phyloP scores from a whole-genome alignment of 2,113 vertebrate genomes.

The Nasalis larvatus region DNA sequence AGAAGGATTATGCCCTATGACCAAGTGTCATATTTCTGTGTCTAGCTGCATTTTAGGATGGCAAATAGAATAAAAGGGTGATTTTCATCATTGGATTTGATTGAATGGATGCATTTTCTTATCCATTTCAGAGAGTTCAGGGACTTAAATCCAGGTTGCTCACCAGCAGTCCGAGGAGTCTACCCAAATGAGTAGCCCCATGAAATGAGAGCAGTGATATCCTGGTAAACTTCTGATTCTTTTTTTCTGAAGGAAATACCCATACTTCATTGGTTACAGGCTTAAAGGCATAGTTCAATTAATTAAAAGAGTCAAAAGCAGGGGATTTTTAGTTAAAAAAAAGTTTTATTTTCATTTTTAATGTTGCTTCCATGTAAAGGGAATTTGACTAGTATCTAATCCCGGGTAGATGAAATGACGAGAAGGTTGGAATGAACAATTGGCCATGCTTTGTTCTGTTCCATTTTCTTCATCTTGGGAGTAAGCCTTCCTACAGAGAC shows the following conservation, averaged over 20 bases:
- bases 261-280: not conserved
- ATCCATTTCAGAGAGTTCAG: not conserved
- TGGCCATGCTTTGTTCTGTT: not conserved
- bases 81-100: not conserved
- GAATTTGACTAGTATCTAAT: not conserved
- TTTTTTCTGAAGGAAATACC: not conserved
- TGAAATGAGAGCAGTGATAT: not conserved
- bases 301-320: not conserved
- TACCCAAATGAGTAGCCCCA: not conserved
- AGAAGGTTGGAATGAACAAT: not conserved
- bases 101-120: not conserved
- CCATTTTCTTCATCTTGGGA: not conserved
- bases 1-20: not conserved
- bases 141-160: not conserved
- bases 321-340: not conserved
- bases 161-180: not conserved
- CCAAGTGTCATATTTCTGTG: not conserved
- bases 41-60: not conserved
- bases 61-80: not conserved
- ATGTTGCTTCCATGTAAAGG: not conserved
- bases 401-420: not conserved
- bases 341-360: not conserved
- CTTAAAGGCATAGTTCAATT: not conserved
- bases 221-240: not conserved
- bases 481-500: not conserved